Evolutionary conservation across 2,888 invertebrate species (phyloP).

Genomic region (Pegoplata infirma): DNA sequence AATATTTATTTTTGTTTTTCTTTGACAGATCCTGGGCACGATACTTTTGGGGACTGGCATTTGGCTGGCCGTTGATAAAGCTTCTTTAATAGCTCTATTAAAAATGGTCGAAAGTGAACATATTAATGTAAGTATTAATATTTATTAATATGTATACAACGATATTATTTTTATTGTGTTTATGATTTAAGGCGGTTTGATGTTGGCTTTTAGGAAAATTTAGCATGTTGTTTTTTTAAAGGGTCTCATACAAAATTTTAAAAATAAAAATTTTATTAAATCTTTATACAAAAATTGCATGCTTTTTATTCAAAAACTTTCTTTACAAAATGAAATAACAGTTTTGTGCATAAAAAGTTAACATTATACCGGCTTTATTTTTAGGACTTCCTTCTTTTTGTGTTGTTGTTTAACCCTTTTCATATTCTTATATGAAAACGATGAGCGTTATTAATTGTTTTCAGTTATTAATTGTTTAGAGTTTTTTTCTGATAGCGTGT

Average conservation of each 20-base stretch:
- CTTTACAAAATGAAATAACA: no score
- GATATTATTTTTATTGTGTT: conserved; percentile 2
- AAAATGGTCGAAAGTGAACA: conserved; percentile 81
- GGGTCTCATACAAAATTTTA: no score
- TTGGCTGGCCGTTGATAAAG: conserved; percentile 84
- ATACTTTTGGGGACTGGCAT: conserved; percentile 83
- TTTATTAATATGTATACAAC: conserved; percentile 14
- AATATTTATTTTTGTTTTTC: conserved; percentile 38
- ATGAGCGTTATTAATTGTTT: not conserved
- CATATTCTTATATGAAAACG: not conserved
- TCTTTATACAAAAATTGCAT: no score
- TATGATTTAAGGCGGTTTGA: no score
- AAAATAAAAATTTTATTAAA: no score
- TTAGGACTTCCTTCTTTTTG: not conserved
- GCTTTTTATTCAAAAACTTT: no score
- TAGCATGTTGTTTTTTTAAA: no score
- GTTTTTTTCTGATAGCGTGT: conserved; percentile 41
- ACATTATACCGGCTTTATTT: no score
- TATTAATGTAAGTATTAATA: conserved; percentile 79
- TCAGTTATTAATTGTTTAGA: not conserved
- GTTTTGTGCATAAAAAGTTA: no score
- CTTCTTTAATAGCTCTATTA: conserved; percentile 82
- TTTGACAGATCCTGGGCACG: conserved; percentile 79
- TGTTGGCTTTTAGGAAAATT: no score
- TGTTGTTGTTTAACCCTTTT: conserved; percentile 7